A percentile compares a stretch with the other conserved stretches of the same genome.
Evolutionary conservation across 2,888 invertebrate genomes (phyloP).

Genomic region (Aricia artaxerxes): DNA sequence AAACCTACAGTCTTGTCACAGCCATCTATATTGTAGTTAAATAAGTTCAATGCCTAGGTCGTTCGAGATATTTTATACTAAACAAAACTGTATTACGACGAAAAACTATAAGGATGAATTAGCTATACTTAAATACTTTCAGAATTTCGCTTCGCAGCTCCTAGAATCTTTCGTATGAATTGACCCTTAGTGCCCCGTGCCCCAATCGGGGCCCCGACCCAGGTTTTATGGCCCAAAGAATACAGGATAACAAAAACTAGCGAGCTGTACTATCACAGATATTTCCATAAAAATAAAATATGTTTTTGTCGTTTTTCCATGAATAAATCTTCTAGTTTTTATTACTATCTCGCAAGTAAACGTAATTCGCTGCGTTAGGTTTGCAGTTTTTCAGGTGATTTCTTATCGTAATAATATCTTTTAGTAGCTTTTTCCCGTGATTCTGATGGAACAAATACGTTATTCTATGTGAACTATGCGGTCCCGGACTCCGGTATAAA

Average conservation of each 20-base stretch:
- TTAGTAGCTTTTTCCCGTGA: background rate
- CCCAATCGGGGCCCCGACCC: background rate
- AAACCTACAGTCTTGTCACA: too few relatives aligned
- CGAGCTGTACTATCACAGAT: background rate
- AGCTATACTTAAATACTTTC: too few relatives aligned
- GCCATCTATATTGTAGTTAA: too few relatives aligned
- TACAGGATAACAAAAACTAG: slow-evolving; percentile 4
- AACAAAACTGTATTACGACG: too few relatives aligned
- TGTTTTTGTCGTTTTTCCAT: background rate
- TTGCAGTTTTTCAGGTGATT: background rate
- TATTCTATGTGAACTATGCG: too few relatives aligned
- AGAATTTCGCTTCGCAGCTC: too few relatives aligned
- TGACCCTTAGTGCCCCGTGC: slow-evolving; percentile 7
- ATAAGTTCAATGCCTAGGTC: too few relatives aligned
- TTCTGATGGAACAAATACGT: too few relatives aligned
- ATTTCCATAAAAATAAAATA: slow-evolving; percentile 10
- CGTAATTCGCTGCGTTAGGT: background rate
- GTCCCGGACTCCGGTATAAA: too few relatives aligned
- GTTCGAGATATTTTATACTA: too few relatives aligned
- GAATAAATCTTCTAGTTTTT: background rate
- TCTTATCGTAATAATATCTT: background rate
- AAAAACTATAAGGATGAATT: too few relatives aligned
- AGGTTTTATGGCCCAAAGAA: slow-evolving; percentile 6
- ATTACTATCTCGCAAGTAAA: background rate
- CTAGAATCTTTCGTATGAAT: background rate